A percentile compares a stretch with the other conserved stretches of the same genome.
Evolutionary conservation across 2,113 vertebrate species (phyloP).

Genomic region (Microcebus griseorufus): DNA sequence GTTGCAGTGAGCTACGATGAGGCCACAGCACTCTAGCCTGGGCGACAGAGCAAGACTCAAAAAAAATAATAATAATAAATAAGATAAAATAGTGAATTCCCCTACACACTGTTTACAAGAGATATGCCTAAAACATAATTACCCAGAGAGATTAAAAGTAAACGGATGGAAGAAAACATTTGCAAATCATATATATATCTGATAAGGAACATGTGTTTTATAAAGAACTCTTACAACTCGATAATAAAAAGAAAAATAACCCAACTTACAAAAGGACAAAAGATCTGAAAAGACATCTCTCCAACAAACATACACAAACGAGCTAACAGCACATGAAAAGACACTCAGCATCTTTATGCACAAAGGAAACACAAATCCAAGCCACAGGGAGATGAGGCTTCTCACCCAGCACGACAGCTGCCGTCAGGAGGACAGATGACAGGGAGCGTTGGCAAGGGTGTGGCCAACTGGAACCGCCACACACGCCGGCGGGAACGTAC

Average conservation of each 20-base stretch:
- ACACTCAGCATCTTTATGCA: neutral
- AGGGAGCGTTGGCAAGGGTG: neutral
- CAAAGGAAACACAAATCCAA: neutral
- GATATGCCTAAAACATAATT: neutral
- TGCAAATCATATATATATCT: neutral
- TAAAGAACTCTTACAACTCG: neutral
- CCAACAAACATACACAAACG: neutral
- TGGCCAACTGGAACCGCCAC: fast-evolving
- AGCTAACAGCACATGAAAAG: neutral
- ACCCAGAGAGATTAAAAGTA: neutral
- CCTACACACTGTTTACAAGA: neutral
- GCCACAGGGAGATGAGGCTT: neutral
- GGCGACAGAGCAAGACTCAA: too few species aligned
- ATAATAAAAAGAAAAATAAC: neutral
- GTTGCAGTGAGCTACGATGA: too few species aligned
- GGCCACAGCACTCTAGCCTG: too few species aligned
- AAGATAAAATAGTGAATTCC: neutral
- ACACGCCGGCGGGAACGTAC: fast-evolving
- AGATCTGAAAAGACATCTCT: neutral
- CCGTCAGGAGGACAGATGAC: neutral
- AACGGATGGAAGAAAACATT: neutral
- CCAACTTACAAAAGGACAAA: neutral
- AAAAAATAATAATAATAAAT: neutral
- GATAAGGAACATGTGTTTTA: neutral
- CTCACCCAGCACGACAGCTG: neutral